Conservation (phyloP, 2,113 vertebrate species). For the Sinocyclocheilus grahami region DNA sequence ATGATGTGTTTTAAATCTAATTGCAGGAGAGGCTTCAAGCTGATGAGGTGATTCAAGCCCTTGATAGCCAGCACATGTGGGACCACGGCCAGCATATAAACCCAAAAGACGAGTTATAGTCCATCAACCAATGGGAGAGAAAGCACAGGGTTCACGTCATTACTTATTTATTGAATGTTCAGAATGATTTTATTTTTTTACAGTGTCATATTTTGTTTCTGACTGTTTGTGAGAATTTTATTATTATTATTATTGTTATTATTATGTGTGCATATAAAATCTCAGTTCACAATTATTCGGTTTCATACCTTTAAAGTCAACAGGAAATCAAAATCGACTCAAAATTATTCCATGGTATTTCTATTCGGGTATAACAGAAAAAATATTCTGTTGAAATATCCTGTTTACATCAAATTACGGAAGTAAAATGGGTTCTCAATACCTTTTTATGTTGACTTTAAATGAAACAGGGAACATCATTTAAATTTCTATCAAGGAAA, state of each 20-base stretch:
- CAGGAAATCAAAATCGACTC: background rate
- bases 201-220: conserved; percentile 69
- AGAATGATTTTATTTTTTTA: conserved; percentile 97
- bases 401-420: background rate
- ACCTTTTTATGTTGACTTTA: background rate
- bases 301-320: background rate
- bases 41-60: conserved; percentile 86
- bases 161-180: conserved; percentile 93
- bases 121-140: conserved; percentile 38
- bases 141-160: conserved; percentile 65
- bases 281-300: conserved; percentile 53
- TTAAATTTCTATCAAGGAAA: background rate
- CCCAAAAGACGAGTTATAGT: conserved; percentile 92
- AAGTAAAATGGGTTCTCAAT: background rate
- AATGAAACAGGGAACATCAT: background rate
- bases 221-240: conserved; percentile 4
- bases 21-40: conserved; percentile 92
- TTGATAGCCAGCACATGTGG: conserved; percentile 79
- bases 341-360: background rate
- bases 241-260: background rate
- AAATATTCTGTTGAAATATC: background rate
- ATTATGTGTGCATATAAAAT: conserved; percentile 47
- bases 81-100: conserved; percentile 81
- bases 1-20: background rate
- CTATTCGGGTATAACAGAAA: background rate